Evolutionary conservation across 2,888 invertebrate species (phyloP).

Genomic region (Drosophila eohydei): DNA sequence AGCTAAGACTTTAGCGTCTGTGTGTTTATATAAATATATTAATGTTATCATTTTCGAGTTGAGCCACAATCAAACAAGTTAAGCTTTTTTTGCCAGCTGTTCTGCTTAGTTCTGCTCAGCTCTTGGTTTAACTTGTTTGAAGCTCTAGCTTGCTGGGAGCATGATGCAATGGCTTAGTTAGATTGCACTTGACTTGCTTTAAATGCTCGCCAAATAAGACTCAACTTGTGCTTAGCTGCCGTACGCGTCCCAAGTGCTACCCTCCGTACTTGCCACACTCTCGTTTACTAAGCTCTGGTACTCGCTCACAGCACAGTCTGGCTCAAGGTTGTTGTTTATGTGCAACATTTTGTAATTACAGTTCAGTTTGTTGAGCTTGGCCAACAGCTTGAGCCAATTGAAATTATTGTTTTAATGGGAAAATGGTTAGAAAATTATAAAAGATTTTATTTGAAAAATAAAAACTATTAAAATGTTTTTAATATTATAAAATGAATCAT

Average conservation of each 20-base stretch:
- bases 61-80: conserved; percentile 21
- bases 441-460: too few species aligned
- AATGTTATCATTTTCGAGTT: background rate
- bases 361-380: conserved; percentile 17
- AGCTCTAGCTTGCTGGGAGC: conserved; percentile 26
- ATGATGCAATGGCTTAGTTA: conserved; percentile 67
- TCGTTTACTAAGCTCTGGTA: conserved; percentile 22
- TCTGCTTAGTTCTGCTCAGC: conserved; percentile 1
- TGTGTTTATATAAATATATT: background rate
- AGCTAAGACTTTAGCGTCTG: too few species aligned
- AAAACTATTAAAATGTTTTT: too few species aligned
- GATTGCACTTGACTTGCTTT: conserved; percentile 71
- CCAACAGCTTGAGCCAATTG: background rate
- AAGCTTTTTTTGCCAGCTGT: conserved; percentile 29
- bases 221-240: conserved; percentile 35
- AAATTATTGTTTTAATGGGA: background rate
- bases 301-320: conserved; percentile 9
- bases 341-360: conserved; percentile 25
- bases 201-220: conserved; percentile 59
- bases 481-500: too few species aligned
- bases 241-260: background rate
- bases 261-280: conserved; percentile 15
- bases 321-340: conserved; percentile 43
- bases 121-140: conserved; percentile 28
- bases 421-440: background rate